Evolutionary conservation across 2,888 invertebrate genomes (phyloP).

Genomic region (Caenorhabditis becei): DNA sequence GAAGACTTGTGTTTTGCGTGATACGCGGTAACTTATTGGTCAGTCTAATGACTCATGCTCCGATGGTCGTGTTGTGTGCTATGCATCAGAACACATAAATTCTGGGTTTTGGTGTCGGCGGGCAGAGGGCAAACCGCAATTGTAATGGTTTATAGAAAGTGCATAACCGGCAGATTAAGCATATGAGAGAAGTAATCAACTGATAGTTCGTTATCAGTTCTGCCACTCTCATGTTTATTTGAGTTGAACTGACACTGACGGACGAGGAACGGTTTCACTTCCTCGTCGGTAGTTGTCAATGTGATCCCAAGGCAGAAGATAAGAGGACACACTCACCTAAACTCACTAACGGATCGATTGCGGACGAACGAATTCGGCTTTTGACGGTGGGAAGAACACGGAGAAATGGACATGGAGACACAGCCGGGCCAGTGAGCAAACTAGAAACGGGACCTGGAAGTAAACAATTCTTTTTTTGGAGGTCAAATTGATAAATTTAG

Average conservation of each 20-base stretch:
- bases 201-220: slow-evolving; percentile 4
- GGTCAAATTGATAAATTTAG: no score
- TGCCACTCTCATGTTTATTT: neutral
- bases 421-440: no score
- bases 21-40: slow-evolving; percentile 13
- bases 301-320: slow-evolving; percentile 21
- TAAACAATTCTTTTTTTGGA: no score
- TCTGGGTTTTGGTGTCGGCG: no score
- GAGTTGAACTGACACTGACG: neutral
- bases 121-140: neutral
- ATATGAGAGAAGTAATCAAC: neutral
- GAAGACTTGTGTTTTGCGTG: slow-evolving; percentile 38
- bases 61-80: neutral
- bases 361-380: neutral
- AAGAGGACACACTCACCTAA: slow-evolving; percentile 7
- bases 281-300: slow-evolving; percentile 10
- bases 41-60: neutral
- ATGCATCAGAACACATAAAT: slow-evolving; percentile 4
- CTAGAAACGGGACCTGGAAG: no score
- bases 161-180: slow-evolving; percentile 3
- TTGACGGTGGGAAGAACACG: neutral
- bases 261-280: neutral
- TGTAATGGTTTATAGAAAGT: slow-evolving; percentile 1
- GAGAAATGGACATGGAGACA: neutral
- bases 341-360: slow-evolving; percentile 2